Conservation (phyloP, 35 echinoderm and acorn worm species). For the Lytechinus pictus region DNA sequence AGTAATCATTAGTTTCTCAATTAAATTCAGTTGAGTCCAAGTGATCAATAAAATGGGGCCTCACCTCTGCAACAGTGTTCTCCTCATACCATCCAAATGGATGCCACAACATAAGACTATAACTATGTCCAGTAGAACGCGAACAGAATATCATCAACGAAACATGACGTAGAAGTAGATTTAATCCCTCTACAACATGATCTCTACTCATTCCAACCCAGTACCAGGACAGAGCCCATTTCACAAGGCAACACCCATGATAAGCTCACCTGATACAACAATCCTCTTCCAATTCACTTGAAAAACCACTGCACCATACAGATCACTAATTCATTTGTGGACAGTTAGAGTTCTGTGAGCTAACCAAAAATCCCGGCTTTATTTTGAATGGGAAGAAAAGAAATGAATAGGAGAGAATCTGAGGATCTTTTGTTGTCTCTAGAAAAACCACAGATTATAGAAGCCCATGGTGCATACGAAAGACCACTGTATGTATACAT, state of each 20-base stretch:
- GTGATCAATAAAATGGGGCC: not conserved
- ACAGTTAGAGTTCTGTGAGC: not conserved
- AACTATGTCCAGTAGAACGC: not conserved
- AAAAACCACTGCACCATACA: not conserved
- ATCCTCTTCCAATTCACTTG: not conserved
- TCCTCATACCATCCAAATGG: not conserved
- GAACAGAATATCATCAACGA: not conserved
- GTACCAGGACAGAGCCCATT: not conserved
- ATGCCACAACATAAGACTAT: not conserved
- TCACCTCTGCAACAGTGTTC: not conserved
- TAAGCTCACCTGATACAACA: constrained; percentile 18
- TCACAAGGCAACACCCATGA: not conserved
- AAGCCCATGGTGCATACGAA: not conserved
- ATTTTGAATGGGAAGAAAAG: not conserved
- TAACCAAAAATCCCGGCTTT: constrained; percentile 3
- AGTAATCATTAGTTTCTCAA: not conserved
- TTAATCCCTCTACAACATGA: not conserved
- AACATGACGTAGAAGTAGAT: not conserved
- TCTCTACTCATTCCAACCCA: not conserved
- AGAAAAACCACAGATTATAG: not conserved
- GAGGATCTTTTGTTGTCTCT: not conserved
- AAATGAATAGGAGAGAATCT: not conserved
- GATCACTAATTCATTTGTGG: constrained; percentile 5
- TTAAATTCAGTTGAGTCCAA: not conserved
- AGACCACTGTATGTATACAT: not conserved